Evolutionary conservation across 2,888 invertebrate species (phyloP).

Genomic region (Apoda limacodes): DNA sequence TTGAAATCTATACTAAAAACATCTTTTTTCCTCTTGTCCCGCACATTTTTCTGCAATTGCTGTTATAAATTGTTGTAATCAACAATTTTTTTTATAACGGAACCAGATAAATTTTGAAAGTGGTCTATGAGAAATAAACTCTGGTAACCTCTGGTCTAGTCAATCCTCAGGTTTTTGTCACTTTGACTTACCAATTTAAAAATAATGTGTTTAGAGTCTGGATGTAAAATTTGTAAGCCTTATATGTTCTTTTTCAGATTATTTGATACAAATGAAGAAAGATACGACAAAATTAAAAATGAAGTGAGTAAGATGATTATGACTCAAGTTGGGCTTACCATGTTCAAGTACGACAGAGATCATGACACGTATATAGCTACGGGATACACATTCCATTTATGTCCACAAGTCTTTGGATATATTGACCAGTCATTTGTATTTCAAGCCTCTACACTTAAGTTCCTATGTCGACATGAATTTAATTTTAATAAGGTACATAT

Average conservation of each 20-base stretch:
- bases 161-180: too few species aligned
- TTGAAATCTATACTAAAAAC: too few species aligned
- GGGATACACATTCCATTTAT: conserved; percentile 76
- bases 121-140: too few species aligned
- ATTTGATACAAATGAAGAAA: conserved; percentile 49
- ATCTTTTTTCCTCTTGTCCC: too few species aligned
- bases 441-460: conserved; percentile 74
- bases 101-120: too few species aligned
- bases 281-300: conserved; percentile 43
- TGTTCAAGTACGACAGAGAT: conserved; percentile 70
- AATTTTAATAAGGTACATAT: conserved; percentile 84
- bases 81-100: too few species aligned
- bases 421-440: conserved; percentile 72
- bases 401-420: conserved; percentile 73
- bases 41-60: too few species aligned
- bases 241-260: conserved; percentile 48
- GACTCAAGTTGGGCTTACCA: conserved; percentile 77
- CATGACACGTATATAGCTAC: conserved; percentile 70
- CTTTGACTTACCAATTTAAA: too few species aligned
- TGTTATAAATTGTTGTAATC: too few species aligned
- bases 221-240: too few species aligned
- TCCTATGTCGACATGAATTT: conserved; percentile 72
- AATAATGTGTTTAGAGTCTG: too few species aligned
- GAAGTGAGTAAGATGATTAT: conserved; percentile 65
- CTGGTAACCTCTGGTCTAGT: too few species aligned